Percentiles rank a stretch among this genome's conserved stretches.
Conservation (phyloP, 2,797 vertebrate species). For the Chiloscyllium punctatum region DNA sequence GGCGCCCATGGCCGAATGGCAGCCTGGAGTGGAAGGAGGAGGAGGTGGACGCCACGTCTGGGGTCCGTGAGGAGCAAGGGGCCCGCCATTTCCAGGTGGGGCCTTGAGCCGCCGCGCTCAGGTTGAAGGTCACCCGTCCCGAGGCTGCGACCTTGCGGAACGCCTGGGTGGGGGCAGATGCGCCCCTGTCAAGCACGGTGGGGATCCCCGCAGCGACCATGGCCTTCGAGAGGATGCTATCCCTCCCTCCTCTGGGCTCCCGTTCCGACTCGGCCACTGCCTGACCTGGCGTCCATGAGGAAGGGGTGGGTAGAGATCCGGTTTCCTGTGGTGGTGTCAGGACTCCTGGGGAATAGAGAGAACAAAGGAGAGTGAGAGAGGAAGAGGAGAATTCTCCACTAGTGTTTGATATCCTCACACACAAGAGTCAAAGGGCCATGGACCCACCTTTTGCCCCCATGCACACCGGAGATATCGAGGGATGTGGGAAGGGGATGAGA, state of each 20-base stretch:
- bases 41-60: neutral
- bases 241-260: neutral
- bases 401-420: neutral
- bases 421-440: neutral
- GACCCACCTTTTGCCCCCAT: too few species aligned
- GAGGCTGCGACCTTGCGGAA: too few species aligned
- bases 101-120: too few species aligned
- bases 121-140: neutral
- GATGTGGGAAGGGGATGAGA: too few species aligned
- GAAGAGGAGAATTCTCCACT: neutral
- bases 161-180: too few species aligned
- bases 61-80: neutral
- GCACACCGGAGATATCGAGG: too few species aligned
- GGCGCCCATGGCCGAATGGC: neutral
- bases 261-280: neutral
- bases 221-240: neutral
- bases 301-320: too few species aligned
- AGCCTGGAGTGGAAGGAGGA: neutral
- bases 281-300: too few species aligned
- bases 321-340: neutral
- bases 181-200: neutral
- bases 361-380: too few species aligned
- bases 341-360: neutral
- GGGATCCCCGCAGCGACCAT: neutral
- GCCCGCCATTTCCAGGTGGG: too few species aligned